These are phyloP conservation scores for Hylaea fasciaria DNA, from an alignment of 2,888 invertebrate species.

Conservation along the genomic window DNA sequence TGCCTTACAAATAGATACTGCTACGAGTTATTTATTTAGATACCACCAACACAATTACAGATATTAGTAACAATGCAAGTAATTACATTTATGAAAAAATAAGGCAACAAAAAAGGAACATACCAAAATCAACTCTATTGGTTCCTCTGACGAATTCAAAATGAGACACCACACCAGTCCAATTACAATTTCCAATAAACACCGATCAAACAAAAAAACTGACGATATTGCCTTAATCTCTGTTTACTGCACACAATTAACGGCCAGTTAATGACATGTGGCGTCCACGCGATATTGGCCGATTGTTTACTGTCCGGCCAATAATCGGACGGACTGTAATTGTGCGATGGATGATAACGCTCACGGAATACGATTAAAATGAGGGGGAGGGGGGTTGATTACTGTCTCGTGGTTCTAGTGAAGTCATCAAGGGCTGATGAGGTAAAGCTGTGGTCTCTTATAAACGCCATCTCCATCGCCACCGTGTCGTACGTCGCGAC, in stretches of 20 bases:
- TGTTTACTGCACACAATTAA: constrained; percentile 64
- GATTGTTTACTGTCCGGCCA: constrained; percentile 33
- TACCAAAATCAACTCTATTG: too few relatives aligned
- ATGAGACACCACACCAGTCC: constrained; percentile 10
- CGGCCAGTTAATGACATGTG: constrained; percentile 28
- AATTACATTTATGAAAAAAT: too few relatives aligned
- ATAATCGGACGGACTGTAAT: constrained; percentile 25
- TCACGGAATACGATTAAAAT: constrained; percentile 29
- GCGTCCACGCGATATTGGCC: constrained; percentile 34
- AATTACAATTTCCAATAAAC: constrained; percentile 58
- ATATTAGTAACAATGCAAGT: too few relatives aligned
- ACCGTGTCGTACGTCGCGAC: too few relatives aligned
- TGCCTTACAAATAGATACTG: too few relatives aligned
- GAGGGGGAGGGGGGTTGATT: constrained; percentile 3
- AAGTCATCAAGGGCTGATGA: constrained; percentile 8
- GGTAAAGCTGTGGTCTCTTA: too few relatives aligned
- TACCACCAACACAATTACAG: too few relatives aligned
- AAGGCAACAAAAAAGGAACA: too few relatives aligned
- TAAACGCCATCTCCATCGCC: too few relatives aligned
- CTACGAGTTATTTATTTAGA: too few relatives aligned
- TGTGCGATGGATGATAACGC: constrained; percentile 23
- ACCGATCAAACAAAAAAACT: constrained; percentile 49
- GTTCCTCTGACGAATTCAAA: too few relatives aligned
- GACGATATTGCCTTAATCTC: constrained; percentile 53
- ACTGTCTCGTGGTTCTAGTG: constrained; percentile 12